phyloP scores from a whole-genome alignment of 2,888 invertebrate species.

The Drosophila paramelanica region DNA sequence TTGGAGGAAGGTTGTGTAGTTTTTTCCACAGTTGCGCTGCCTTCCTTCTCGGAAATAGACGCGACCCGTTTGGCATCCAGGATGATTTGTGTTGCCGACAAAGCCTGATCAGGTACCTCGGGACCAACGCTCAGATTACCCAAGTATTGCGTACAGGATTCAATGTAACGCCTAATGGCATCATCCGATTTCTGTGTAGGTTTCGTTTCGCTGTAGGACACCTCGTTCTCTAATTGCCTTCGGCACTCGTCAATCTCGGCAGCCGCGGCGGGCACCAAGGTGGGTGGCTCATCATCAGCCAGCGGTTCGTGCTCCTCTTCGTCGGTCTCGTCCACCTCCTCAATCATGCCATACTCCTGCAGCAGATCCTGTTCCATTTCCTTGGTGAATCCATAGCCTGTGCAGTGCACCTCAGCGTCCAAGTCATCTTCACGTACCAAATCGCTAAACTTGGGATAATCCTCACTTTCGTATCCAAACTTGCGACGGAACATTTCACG shows the following conservation, averaged over 20 bases:
- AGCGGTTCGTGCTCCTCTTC: constrained; percentile 73
- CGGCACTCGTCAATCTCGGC: constrained; percentile 83
- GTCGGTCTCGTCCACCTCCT: constrained; percentile 80
- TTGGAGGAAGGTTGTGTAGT: neutral
- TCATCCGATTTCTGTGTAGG: constrained; percentile 84
- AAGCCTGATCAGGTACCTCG: constrained; percentile 52
- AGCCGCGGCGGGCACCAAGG: constrained; percentile 71
- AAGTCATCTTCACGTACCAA: constrained; percentile 91
- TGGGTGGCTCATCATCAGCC: constrained; percentile 58
- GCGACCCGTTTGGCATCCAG: constrained; percentile 6
- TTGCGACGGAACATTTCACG: constrained; percentile 95
- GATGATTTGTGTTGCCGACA: constrained; percentile 16
- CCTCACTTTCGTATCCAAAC: constrained; percentile 94
- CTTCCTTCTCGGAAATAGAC: neutral
- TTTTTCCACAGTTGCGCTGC: neutral
- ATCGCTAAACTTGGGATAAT: constrained; percentile 91
- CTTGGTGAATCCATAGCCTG: constrained; percentile 95
- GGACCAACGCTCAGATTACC: constrained; percentile 69
- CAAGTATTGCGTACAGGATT: constrained; percentile 84
- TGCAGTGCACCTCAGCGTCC: constrained; percentile 95
- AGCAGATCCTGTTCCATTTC: constrained; percentile 91
- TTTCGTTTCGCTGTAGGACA: constrained; percentile 85
- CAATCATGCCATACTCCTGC: constrained; percentile 87
- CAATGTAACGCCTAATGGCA: constrained; percentile 83
- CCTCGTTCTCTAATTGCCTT: constrained; percentile 83